These are phyloP conservation scores for Athene noctua DNA, from an alignment of 2,113 vertebrate species.

Conservation along the genomic window DNA sequence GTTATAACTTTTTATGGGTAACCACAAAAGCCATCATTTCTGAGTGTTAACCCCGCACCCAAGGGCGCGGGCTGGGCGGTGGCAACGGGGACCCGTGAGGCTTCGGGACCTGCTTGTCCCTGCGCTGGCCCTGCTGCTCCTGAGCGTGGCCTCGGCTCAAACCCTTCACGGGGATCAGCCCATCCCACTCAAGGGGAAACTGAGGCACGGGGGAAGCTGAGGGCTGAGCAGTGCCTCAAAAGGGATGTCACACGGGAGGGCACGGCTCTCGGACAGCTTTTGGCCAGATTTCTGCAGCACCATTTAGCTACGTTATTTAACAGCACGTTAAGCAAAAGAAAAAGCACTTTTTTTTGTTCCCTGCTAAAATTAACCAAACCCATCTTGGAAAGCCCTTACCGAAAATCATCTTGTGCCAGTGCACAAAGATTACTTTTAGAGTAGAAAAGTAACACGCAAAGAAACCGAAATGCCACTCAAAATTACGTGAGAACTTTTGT, in stretches of 20 bases:
- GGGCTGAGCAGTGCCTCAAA: neutral
- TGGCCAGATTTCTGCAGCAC: neutral
- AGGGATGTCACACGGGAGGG: neutral
- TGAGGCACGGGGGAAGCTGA: neutral
- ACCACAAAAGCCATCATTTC: constrained; percentile 24
- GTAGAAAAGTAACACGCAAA: neutral
- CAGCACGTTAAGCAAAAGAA: neutral
- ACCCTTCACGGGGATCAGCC: neutral
- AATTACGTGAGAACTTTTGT: neutral
- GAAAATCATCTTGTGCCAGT: neutral
- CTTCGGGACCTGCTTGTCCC: fast-evolving
- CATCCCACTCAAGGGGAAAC: neutral
- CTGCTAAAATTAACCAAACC: neutral
- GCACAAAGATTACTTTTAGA: neutral
- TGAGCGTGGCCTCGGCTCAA: neutral
- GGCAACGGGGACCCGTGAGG: fast-evolving
- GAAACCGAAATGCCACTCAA: constrained; percentile 22
- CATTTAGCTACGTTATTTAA: neutral
- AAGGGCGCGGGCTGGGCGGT: fast-evolving
- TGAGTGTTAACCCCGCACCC: neutral
- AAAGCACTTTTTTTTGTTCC: neutral
- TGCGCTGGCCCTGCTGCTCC: neutral
- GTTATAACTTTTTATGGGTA: constrained; percentile 18
- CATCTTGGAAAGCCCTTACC: neutral
- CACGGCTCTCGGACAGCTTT: neutral